Base-by-base conservation (phyloP, 2,113 vertebrate species). In the Lathamus discolor region DNA sequence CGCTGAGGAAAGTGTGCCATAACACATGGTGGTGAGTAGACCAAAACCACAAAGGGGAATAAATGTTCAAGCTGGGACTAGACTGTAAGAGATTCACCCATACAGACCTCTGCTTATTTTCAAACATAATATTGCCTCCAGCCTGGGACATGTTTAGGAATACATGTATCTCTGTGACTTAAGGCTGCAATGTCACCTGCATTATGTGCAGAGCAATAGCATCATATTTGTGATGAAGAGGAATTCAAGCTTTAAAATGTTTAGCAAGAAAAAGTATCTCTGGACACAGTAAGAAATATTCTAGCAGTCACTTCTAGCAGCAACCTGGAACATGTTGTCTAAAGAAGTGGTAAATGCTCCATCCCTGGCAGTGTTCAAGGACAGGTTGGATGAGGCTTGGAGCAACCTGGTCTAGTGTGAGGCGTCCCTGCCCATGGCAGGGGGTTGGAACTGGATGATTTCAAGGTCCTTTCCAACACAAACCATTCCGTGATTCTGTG, bases 161-260 rank as follows among this genome's bases (percentile, higher is more conserved):
- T 12, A 73, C 28, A 66, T 2, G 57, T 41, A 48, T 31, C 43
- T 72, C 39, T 0, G 0, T 61, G 86, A 61, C 27, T 20, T 35
- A 91, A 67, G 39, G 49, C 25, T 70, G 24, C 2, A 5, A 31
- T 62, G 33, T 49, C 70, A 70, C 0, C 0, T 57, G 43, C 5
- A 17, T 70, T 80, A 80, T 3, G 2, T 54, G 19, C 46, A 80
- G 41, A 31, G 20, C 19, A 88, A n/a, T 77, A 44, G 23, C 48
- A 78, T 86, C 4, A 51, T 41, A 86, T 82, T 29, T 74, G 8
- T 49, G 28, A 74, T 59, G 78, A 86, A 92, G 20, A 11, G 28
- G 31, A 96, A 90, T 39, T 15, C 19, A 55, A 66, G 17, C 23
- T 83, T 86, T 81, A 67, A 70, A 78, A 77, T 5, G 3, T 63